Conservation (phyloP, 2,888 invertebrate genomes). For the Tiphia femorata region DNA sequence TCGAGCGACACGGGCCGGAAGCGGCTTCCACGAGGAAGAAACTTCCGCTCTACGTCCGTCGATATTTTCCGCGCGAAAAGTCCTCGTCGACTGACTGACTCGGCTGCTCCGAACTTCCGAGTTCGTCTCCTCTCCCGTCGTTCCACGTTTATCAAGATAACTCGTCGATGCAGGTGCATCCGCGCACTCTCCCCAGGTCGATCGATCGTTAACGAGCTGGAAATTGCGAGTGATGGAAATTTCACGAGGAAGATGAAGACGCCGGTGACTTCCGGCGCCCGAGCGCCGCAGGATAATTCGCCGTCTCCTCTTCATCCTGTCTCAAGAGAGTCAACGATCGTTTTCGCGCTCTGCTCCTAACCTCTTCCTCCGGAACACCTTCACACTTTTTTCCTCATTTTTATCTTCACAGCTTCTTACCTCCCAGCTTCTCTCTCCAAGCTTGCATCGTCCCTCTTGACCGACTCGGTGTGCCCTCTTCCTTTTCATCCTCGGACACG, state of each 20-base stretch:
- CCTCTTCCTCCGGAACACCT: no score
- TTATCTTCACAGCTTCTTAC: no score
- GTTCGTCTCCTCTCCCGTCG: background rate
- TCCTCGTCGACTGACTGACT: background rate
- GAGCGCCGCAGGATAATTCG: no score
- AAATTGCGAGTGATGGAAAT: slow-evolving; percentile 1
- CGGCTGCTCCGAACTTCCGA: background rate
- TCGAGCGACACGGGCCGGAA: no score
- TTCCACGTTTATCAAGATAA: background rate
- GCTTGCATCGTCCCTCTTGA: no score
- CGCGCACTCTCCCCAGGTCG: background rate
- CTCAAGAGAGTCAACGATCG: background rate
- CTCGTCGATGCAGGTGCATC: background rate
- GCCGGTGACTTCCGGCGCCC: background rate
- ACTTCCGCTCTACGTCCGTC: background rate
- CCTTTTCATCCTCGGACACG: no score
- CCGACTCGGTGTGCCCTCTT: no score
- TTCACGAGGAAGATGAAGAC: no score
- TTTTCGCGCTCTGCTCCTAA: background rate
- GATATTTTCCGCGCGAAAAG: background rate
- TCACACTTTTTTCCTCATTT: no score
- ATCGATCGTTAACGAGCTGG: background rate
- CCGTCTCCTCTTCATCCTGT: no score
- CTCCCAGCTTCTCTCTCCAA: no score
- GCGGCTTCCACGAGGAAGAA: no score